phyloP scores from a whole-genome alignment of 2,113 vertebrate species.

The Malaclemys terrapin region DNA sequence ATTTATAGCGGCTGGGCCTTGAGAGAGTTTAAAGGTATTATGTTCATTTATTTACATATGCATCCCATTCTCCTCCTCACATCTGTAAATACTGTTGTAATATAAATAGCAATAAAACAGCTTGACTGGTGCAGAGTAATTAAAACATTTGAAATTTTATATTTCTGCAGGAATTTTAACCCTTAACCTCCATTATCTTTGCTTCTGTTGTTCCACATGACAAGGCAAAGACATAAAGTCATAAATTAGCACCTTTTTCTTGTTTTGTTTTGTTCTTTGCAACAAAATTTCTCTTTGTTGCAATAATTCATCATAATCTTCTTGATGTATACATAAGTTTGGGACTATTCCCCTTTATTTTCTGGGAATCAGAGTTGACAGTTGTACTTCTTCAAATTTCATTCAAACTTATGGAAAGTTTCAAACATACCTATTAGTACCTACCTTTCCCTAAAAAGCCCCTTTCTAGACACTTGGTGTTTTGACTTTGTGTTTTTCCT shows the following conservation, averaged over 20 bases:
- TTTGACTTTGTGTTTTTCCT: constrained; percentile 83
- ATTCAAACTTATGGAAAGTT: neutral
- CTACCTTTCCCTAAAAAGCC: constrained; percentile 28
- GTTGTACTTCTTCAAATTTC: constrained; percentile 28
- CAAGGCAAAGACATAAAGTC: constrained; percentile 7
- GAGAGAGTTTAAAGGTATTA: neutral
- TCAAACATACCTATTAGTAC: constrained; percentile 10
- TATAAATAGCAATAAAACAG: constrained; percentile 48
- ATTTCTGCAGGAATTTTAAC: constrained; percentile 29
- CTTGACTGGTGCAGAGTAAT: constrained; percentile 79
- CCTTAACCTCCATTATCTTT: neutral
- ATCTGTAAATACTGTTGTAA: constrained; percentile 13
- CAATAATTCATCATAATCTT: constrained; percentile 28
- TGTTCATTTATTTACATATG: neutral
- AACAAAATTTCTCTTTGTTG: neutral
- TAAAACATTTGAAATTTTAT: constrained; percentile 33
- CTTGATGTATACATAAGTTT: neutral
- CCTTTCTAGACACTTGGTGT: constrained; percentile 61
- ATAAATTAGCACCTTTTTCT: constrained; percentile 30
- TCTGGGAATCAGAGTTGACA: constrained; percentile 32
- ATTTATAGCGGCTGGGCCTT: neutral
- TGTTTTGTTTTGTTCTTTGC: neutral
- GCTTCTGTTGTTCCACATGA: neutral
- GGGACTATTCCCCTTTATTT: constrained; percentile 9
- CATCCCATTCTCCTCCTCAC: constrained; percentile 40